Conservation (phyloP, 1,140 invertebrate species). For the Pogonomyrmex californicus region DNA sequence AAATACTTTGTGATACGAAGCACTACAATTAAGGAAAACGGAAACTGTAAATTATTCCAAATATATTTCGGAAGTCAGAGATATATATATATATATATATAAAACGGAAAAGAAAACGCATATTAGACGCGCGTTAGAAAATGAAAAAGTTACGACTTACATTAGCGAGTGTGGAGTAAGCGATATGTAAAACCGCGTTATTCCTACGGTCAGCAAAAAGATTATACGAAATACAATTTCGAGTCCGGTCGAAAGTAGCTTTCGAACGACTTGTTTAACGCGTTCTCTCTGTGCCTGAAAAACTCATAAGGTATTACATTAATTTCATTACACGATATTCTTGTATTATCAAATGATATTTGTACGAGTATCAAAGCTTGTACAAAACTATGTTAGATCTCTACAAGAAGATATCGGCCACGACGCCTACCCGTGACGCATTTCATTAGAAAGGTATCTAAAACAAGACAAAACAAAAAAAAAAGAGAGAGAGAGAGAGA, state of each 20-base stretch:
- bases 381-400: conserved; percentile 76
- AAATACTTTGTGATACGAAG: conserved; percentile 45
- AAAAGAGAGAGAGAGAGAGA: too few species aligned
- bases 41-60: conserved; percentile 24
- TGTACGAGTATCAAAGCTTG: conserved; percentile 77
- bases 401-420: conserved; percentile 61
- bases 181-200: conserved; percentile 51
- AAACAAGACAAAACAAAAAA: too few species aligned
- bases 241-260: conserved; percentile 10
- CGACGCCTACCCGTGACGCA: conserved; percentile 26
- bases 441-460: conserved; percentile 38
- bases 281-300: conserved; percentile 53
- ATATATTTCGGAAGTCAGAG: not conserved
- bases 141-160: conserved; percentile 52
- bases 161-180: conserved; percentile 9
- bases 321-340: conserved; percentile 48
- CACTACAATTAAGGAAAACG: conserved; percentile 45
- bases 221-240: conserved; percentile 31
- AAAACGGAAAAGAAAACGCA: too few species aligned
- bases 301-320: conserved; percentile 73
- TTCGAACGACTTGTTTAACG: not conserved
- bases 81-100: too few species aligned
- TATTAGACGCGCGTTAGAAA: not conserved
- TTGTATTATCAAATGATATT: conserved; percentile 67
- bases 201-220: conserved; percentile 40